Conservation (phyloP, 2,113 vertebrate genomes). For the Mastomys natalensis region DNA sequence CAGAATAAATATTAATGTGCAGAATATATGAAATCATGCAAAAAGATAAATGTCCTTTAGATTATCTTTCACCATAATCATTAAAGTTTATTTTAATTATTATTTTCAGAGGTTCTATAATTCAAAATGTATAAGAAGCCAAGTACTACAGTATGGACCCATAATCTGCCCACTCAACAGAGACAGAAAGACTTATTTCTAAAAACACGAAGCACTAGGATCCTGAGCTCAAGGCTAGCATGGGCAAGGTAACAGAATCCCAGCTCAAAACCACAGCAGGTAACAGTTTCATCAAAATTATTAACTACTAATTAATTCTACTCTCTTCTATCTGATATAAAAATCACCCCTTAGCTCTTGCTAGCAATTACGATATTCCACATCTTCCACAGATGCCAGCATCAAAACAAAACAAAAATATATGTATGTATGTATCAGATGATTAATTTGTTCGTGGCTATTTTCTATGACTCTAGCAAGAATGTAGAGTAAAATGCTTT, state of each 20-base stretch:
- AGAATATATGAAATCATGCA: slow-evolving; percentile 44
- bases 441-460: not conserved
- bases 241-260: not conserved
- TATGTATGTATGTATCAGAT: not conserved
- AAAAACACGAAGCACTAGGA: not conserved
- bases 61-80: slow-evolving; percentile 33
- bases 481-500: not conserved
- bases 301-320: slow-evolving; percentile 92
- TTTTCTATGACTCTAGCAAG: not conserved
- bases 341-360: slow-evolving; percentile 97
- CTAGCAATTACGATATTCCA: slow-evolving; percentile 98
- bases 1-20: slow-evolving; percentile 62
- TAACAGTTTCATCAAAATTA: slow-evolving; percentile 48
- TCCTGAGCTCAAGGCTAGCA: not conserved
- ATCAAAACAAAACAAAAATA: not conserved
- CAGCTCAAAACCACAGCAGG: not conserved
- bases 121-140: slow-evolving; percentile 12
- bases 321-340: slow-evolving; percentile 97
- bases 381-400: slow-evolving; percentile 93
- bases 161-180: not conserved
- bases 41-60: not conserved
- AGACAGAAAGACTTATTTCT: not conserved
- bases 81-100: slow-evolving; percentile 32
- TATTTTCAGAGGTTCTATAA: slow-evolving; percentile 39
- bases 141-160: too few species aligned